These are phyloP conservation scores for Vulpes ferrilata DNA, from an alignment of 2,113 vertebrate species.

Conservation along the genomic window DNA sequence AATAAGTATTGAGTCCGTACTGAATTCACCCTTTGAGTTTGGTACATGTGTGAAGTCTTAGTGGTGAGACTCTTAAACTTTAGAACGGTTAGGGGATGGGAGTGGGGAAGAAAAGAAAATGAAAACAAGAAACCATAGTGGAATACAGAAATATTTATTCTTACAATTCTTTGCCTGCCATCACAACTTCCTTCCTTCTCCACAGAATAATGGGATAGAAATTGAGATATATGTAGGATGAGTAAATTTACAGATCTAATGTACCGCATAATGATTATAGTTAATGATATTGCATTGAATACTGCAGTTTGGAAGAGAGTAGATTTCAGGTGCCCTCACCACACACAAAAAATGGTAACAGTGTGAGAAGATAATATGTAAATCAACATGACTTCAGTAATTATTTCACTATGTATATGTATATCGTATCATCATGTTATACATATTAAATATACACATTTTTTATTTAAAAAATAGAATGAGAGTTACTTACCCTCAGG, in stretches of 20 bases:
- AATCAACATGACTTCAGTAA: background rate
- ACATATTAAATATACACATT: background rate
- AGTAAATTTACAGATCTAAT: background rate
- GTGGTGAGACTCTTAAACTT: conserved; percentile 20
- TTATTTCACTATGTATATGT: background rate
- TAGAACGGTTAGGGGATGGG: background rate
- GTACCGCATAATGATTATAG: background rate
- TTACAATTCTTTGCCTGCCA: conserved; percentile 25
- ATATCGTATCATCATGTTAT: background rate
- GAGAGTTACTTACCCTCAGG: background rate
- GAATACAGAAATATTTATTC: conserved; percentile 52
- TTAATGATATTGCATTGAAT: conserved; percentile 11
- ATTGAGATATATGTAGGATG: background rate
- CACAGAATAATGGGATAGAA: conserved; percentile 17
- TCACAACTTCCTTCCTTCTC: conserved; percentile 26
- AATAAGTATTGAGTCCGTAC: background rate
- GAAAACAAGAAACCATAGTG: background rate
- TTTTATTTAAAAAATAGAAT: background rate
- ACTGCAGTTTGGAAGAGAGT: background rate
- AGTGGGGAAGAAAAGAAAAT: conserved; percentile 14
- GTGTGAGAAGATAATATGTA: background rate
- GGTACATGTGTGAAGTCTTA: conserved; percentile 11
- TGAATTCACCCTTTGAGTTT: conserved; percentile 47
- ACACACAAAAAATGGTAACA: background rate
- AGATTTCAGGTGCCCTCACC: background rate